These are phyloP conservation scores for Virgularia gustaviana DNA, from an alignment of 92 coral and sea anemone species.

Conservation along the genomic window DNA sequence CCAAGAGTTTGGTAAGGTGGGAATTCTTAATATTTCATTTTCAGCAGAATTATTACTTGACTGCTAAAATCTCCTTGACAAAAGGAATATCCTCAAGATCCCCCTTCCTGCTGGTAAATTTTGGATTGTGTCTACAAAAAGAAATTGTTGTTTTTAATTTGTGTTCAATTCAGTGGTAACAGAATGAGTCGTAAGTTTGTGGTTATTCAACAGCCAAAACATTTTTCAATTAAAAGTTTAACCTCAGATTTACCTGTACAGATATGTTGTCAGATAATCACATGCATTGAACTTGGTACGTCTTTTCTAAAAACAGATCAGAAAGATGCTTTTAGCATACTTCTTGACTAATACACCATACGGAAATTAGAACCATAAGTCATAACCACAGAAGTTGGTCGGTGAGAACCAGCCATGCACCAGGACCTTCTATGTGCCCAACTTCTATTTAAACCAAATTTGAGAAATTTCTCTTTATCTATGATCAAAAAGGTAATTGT, in stretches of 20 bases:
- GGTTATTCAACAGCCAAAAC: not conserved
- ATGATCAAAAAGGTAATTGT: not conserved
- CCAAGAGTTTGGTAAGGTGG: not conserved
- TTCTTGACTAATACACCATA: no score
- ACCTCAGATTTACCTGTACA: constrained; percentile 62
- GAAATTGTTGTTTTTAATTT: not conserved
- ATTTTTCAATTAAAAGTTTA: not conserved
- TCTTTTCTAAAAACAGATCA: constrained; percentile 66
- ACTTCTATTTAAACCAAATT: not conserved
- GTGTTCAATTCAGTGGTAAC: not conserved
- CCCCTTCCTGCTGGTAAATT: constrained; percentile 58
- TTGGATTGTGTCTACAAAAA: constrained; percentile 51
- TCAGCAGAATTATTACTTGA: constrained; percentile 60
- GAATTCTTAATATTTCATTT: not conserved
- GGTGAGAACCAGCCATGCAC: no score
- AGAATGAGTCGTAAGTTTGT: not conserved
- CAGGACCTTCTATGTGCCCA: no score
- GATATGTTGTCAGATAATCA: constrained; percentile 80
- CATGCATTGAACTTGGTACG: constrained; percentile 98
- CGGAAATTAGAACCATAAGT: no score
- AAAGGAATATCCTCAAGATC: constrained; percentile 78
- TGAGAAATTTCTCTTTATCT: not conserved
- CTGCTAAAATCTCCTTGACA: constrained; percentile 74
- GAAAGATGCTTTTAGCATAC: no score
- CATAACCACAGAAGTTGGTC: no score